A percentile compares a stretch with the other conserved stretches of the same genome.
These are phyloP conservation scores for Zeugodacus cucurbitae DNA, from an alignment of 1,140 invertebrate species.

Conservation along the genomic window DNA sequence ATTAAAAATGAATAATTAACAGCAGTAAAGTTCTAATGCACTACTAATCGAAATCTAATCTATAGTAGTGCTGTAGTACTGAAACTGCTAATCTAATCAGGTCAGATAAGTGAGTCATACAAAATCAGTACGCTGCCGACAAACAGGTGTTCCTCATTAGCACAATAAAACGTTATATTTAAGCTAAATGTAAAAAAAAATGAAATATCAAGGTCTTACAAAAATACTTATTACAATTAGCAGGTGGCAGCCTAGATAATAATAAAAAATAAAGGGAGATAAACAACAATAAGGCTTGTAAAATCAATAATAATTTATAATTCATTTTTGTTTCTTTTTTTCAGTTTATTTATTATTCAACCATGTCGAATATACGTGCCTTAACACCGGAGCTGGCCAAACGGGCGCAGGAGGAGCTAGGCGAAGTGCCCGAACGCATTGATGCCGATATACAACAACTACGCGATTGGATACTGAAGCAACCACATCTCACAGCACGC, in stretches of 20 bases:
- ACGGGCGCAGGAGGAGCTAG: slow-evolving; percentile 70
- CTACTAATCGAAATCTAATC: background rate
- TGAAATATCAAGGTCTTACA: background rate
- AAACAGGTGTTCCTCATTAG: slow-evolving; percentile 13
- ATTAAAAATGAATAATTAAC: background rate
- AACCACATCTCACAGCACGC: slow-evolving; percentile 70
- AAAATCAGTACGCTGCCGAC: background rate
- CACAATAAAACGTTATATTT: background rate
- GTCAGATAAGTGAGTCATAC: background rate
- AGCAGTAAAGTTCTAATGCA: background rate
- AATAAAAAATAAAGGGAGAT: background rate
- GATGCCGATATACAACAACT: slow-evolving; percentile 70
- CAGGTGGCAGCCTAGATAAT: background rate
- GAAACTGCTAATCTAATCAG: background rate
- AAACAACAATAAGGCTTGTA: background rate
- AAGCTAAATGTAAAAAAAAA: background rate
- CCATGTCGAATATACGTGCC: slow-evolving; percentile 55
- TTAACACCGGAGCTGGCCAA: slow-evolving; percentile 63
- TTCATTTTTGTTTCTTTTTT: background rate
- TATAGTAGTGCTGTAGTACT: background rate
- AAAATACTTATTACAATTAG: background rate
- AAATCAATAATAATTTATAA: background rate
- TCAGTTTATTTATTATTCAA: background rate
- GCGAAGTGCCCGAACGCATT: slow-evolving; percentile 71
- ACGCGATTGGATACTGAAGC: slow-evolving; percentile 74